Evolutionary conservation across 2,113 vertebrate genomes (phyloP).

Genomic region (Xiphias gladius): DNA sequence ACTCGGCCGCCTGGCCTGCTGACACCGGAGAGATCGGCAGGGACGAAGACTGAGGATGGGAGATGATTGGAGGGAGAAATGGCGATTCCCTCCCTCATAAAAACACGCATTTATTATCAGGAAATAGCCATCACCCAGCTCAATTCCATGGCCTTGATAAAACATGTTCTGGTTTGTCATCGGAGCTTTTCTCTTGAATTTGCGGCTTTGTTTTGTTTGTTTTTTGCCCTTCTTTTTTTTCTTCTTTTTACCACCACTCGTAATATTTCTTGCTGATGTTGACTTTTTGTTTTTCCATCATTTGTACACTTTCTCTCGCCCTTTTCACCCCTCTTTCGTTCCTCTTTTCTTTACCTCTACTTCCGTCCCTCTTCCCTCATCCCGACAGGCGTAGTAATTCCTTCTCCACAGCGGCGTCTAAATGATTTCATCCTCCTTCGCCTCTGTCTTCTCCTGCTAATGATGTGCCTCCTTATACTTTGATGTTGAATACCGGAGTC

Average conservation of each 20-base stretch:
- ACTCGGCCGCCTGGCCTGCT: slow-evolving; percentile 6
- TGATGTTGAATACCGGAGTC: slow-evolving; percentile 75
- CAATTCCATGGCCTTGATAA: no score
- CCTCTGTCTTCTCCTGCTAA: slow-evolving; percentile 77
- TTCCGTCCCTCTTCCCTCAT: slow-evolving; percentile 27
- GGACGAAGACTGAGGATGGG: background rate
- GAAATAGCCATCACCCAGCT: slow-evolving; percentile 29
- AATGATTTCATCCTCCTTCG: slow-evolving; percentile 76
- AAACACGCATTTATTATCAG: slow-evolving; percentile 13
- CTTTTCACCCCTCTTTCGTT: slow-evolving; percentile 15
- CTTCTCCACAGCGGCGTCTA: slow-evolving; percentile 66
- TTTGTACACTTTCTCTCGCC: slow-evolving; percentile 42
- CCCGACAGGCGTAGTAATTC: slow-evolving; percentile 76
- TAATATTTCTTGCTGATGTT: slow-evolving; percentile 44
- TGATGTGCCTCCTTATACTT: slow-evolving; percentile 76
- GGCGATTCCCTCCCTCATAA: background rate
- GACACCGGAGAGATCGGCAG: background rate
- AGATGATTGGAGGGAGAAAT: slow-evolving; percentile 26
- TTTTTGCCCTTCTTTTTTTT: slow-evolving; percentile 18
- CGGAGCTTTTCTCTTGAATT: background rate
- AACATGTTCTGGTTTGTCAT: background rate
- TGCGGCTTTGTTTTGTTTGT: slow-evolving; percentile 5
- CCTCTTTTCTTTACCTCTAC: slow-evolving; percentile 31
- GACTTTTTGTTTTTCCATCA: slow-evolving; percentile 57
- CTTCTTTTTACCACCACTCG: slow-evolving; percentile 19